Evolutionary conservation across 2,113 vertebrate genomes (phyloP).

Genomic region (Cololabis saira): DNA sequence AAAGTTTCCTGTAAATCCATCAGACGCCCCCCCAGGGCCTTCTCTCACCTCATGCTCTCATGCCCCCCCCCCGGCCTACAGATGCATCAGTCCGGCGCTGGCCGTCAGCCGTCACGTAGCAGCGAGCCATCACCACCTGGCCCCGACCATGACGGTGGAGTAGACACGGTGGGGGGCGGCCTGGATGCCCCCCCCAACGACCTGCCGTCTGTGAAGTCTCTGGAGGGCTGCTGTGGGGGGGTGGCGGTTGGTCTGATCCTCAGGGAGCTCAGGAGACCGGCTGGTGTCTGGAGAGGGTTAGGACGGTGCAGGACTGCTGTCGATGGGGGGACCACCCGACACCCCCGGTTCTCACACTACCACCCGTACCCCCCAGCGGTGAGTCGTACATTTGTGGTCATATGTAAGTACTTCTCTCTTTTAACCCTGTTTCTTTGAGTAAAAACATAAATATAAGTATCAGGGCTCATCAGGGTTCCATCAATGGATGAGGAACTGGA

Average conservation of each 20-base stretch:
- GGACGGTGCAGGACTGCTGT: conserved; percentile 91
- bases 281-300: too few relatives aligned
- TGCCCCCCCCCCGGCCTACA: conserved; percentile 39
- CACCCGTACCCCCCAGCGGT: conserved; percentile 88
- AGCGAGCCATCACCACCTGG: conserved; percentile 93
- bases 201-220: conserved; percentile 86
- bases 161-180: conserved; percentile 81
- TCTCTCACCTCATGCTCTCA: neutral
- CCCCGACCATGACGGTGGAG: conserved; percentile 95
- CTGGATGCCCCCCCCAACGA: conserved; percentile 88
- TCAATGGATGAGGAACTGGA: too few relatives aligned
- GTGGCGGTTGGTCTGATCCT: conserved; percentile 80
- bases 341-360: conserved; percentile 83
- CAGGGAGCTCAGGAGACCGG: conserved; percentile 54
- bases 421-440: too few relatives aligned
- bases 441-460: too few relatives aligned
- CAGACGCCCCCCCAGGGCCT: too few relatives aligned
- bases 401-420: too few relatives aligned
- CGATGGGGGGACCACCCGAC: conserved; percentile 83
- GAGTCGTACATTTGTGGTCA: conserved; percentile 54
- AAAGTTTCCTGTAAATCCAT: too few relatives aligned
- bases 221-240: conserved; percentile 73
- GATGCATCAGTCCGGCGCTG: conserved; percentile 99
- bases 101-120: conserved; percentile 97
- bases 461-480: too few relatives aligned